Percentiles rank a stretch among this genome's conserved stretches.
Evolutionary conservation across 92 coral and sea anemone species (phyloP).

Genomic region (Blastomussa wellsi): DNA sequence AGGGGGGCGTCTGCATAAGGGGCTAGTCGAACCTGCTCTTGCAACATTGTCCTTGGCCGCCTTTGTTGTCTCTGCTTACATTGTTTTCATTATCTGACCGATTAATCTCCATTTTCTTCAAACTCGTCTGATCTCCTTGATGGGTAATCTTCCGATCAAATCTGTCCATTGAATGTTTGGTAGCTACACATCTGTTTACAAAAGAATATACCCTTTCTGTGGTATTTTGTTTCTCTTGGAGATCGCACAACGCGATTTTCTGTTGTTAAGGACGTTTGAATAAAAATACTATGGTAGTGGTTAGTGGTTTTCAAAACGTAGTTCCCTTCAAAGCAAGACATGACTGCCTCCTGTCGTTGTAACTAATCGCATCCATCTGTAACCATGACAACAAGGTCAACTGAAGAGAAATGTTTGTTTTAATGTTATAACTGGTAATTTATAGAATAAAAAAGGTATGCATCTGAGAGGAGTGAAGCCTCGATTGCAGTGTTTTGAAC

Average conservation of each 20-base stretch:
- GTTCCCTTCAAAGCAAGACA: neutral
- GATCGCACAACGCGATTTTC: too few species aligned
- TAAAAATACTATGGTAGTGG: too few species aligned
- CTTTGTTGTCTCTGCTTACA: neutral
- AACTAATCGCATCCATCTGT: conserved; percentile 5
- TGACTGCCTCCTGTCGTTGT: neutral
- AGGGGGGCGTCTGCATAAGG: too few species aligned
- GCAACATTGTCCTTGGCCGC: neutral
- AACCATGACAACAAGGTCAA: neutral
- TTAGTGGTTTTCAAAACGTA: neutral
- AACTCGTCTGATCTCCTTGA: neutral
- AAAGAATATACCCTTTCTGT: too few species aligned
- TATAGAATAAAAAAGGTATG: conserved; percentile 17
- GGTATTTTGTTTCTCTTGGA: too few species aligned
- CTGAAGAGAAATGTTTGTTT: conserved; percentile 12
- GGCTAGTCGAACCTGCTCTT: neutral
- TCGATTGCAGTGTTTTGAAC: neutral
- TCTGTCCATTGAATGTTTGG: too few species aligned
- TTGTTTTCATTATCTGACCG: neutral
- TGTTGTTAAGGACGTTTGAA: too few species aligned
- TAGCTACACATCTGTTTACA: too few species aligned
- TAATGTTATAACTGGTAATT: conserved; percentile 22
- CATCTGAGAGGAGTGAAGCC: neutral
- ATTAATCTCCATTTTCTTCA: neutral
- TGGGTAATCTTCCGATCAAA: too few species aligned